Evolutionary conservation across 2,888 invertebrate species (phyloP).

Genomic region (Drosophila gaucha): DNA sequence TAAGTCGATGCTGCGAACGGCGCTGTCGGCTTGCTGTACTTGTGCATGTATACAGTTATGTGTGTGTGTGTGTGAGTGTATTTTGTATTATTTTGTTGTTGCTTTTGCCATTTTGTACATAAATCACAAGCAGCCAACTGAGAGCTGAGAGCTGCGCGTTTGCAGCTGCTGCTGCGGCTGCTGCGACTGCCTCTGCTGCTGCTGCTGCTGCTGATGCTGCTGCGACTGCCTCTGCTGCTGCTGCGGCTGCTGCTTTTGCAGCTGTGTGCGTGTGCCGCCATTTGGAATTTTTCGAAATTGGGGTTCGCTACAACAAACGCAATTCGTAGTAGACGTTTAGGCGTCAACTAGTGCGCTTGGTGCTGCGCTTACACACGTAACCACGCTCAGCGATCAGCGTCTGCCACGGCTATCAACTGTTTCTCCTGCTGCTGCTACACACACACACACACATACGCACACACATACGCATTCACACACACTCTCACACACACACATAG

Average conservation of each 20-base stretch:
- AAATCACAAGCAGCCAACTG: constrained; percentile 68
- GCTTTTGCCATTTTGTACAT: constrained; percentile 74
- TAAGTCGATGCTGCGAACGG: constrained; percentile 66
- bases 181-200: constrained; percentile 14
- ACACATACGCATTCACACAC: constrained; percentile 5
- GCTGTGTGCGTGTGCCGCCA: constrained; percentile 77
- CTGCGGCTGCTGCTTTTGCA: constrained; percentile 32
- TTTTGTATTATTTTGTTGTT: constrained; percentile 66
- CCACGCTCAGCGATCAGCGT: constrained; percentile 66
- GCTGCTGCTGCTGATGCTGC: constrained; percentile 2
- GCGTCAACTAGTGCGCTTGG: constrained; percentile 86
- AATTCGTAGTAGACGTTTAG: constrained; percentile 86
- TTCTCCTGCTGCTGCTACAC: constrained; percentile 32
- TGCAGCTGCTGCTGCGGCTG: constrained; percentile 46
- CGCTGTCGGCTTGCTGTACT: constrained; percentile 46
- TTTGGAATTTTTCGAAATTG: constrained; percentile 84
- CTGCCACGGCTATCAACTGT: constrained; percentile 45
- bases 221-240: constrained; percentile 13
- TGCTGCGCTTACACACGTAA: constrained; percentile 84
- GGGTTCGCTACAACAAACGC: constrained; percentile 85
- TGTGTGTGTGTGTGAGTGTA: constrained; percentile 37
- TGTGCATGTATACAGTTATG: constrained; percentile 7
- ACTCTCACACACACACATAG: constrained; percentile 4
- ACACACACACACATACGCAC: constrained; percentile 20
- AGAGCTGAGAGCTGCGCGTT: constrained; percentile 42